These are phyloP conservation scores for Dicyema japonicum DNA, from an alignment of 1,140 invertebrate genomes.

Conservation along the genomic window DNA sequence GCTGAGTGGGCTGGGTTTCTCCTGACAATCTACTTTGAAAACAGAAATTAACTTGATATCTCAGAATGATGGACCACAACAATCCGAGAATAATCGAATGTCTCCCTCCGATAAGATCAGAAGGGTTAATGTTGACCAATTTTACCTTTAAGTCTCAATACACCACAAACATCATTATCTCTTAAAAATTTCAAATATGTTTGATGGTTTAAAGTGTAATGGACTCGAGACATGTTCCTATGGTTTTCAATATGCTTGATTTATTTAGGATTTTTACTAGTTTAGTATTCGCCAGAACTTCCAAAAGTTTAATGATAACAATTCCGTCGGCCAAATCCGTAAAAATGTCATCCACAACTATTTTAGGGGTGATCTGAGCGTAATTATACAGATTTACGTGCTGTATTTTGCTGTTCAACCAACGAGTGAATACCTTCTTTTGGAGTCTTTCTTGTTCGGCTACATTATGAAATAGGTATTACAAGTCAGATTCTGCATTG, in stretches of 20 bases:
- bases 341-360: no score
- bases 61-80: constrained; percentile 1
- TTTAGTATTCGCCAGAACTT: neutral
- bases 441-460: constrained; percentile 88
- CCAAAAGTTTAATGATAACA: neutral
- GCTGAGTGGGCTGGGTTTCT: no score
- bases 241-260: neutral
- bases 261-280: neutral
- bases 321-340: constrained; percentile 1
- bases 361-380: no score
- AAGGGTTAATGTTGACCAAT: constrained; percentile 2
- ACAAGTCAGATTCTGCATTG: no score
- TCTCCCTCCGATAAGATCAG: constrained; percentile 2
- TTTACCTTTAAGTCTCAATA: neutral
- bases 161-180: neutral
- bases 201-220: neutral
- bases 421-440: constrained; percentile 89
- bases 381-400: no score
- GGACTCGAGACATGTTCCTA: constrained; percentile 1
- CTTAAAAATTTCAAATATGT: neutral
- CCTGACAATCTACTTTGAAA: no score
- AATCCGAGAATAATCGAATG: constrained; percentile 1
- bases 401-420: constrained; percentile 42
- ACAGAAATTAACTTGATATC: neutral
- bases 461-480: no score